Base-by-base conservation (phyloP, 2,113 vertebrate genomes). In the Macrotis lagotis region DNA sequence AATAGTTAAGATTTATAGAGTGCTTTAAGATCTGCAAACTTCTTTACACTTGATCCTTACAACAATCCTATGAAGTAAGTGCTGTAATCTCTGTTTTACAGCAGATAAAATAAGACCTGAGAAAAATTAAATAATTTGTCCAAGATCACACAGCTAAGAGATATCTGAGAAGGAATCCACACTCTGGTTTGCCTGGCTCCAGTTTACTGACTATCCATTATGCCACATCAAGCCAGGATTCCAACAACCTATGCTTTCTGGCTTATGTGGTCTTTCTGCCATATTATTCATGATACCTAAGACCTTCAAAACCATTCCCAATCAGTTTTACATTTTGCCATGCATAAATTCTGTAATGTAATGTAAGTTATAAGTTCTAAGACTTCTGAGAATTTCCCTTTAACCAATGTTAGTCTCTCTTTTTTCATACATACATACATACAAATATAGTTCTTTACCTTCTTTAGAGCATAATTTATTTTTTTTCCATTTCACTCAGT, bases 351-450 rank as follows among this genome's bases (percentile, higher is more conserved):
- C 48, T 92, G 91, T 47, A 74, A 90, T 92, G 94, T 93, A 90
- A 51, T 93, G 47, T 51, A 88, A 51, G 90, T 90, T 93, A 74
- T n/a, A 16, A 74, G 94, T 31, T 48, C 59, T 89, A 52, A 53
- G 25, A 88, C 37, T 96, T 59, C 44, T 92, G 25, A 95, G 49
- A 37, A n/a, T 25, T 92, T 92, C 19, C 48, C 74, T 49, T 66
- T n/a, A 28, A 50, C 37, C 51, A 48, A 8, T 90, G 92, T 16
- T 25, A 37, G 1, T 83, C 51, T 95, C 37, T 92, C 52, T 52
- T 59, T 59, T 2, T 44, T n/a, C 37, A 74, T n/a, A n/a, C 26
- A 59, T 9, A 59, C 37, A 74, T n/a, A n/a, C 26, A 59, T 9
- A 59, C 55, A 12, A 74, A n/a, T n/a, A 6, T 16, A 74, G 14